These are phyloP conservation scores for Mastomys coucha DNA, from an alignment of 2,113 vertebrate genomes.

Conservation along the genomic window DNA sequence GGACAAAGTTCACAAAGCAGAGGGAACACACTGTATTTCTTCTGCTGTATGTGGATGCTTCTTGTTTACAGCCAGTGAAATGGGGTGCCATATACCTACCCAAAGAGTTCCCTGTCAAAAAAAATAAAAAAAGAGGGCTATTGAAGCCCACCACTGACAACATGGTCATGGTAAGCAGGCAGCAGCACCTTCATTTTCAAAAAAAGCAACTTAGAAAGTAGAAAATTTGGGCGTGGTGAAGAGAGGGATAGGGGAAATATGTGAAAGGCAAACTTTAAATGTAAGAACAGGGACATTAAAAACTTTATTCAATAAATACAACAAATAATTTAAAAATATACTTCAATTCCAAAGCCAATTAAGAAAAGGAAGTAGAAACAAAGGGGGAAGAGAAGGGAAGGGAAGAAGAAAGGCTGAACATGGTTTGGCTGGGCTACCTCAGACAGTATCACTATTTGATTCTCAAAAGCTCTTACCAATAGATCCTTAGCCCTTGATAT, in stretches of 20 bases:
- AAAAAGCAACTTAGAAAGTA: conserved; percentile 19
- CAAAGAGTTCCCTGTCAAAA: neutral
- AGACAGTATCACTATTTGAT: conserved; percentile 42
- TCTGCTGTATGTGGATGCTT: conserved; percentile 44
- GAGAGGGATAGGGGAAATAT: neutral
- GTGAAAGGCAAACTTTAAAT: conserved; percentile 81
- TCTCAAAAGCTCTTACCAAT: conserved; percentile 59
- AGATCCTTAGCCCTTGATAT: conserved; percentile 63
- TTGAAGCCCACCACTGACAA: neutral
- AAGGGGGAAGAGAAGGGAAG: conserved; percentile 41
- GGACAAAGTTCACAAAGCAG: neutral
- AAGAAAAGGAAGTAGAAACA: conserved; percentile 68
- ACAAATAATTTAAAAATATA: conserved; percentile 85
- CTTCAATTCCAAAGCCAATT: conserved; percentile 80
- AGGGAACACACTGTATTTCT: neutral
- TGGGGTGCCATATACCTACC: neutral
- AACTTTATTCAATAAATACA: conserved; percentile 85
- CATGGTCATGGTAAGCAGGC: neutral
- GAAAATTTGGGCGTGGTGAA: neutral
- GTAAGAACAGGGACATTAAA: conserved; percentile 83
- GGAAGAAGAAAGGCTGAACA: conserved; percentile 25
- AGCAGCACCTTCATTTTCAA: neutral
- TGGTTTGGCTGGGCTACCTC: conserved; percentile 54
- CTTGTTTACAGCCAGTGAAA: neutral
- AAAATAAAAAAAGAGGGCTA: neutral